Percentiles rank a stretch among this genome's conserved stretches.
Evolutionary conservation across 2,797 vertebrate genomes (phyloP).

Genomic region (Ceryle rudis): DNA sequence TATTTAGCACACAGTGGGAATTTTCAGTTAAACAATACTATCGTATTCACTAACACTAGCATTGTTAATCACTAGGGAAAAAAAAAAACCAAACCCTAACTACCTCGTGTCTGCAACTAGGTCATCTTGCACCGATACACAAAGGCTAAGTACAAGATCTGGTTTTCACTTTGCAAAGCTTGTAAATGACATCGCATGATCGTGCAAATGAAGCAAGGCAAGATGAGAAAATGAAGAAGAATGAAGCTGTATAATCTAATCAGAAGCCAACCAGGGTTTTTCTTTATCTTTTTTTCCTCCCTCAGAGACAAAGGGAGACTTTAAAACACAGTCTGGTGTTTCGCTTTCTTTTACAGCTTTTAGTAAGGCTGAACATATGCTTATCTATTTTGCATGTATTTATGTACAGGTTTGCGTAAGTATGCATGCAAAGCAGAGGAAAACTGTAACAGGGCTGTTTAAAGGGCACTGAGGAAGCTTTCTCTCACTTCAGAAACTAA

Average conservation of each 20-base stretch:
- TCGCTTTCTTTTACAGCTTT: background rate
- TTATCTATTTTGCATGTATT: background rate
- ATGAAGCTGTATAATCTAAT: constrained; percentile 74
- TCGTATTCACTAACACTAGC: background rate
- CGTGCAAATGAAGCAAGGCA: constrained; percentile 79
- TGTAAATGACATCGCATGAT: constrained; percentile 78
- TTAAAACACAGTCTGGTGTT: background rate
- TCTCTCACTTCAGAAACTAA: constrained; percentile 55
- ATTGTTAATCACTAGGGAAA: background rate
- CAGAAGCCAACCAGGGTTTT: constrained; percentile 46
- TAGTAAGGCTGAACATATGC: background rate
- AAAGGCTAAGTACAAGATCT: constrained; percentile 65
- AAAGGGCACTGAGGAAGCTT: constrained; percentile 4
- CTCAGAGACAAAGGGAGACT: constrained; percentile 37
- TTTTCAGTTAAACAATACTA: constrained; percentile 27
- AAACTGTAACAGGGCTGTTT: background rate
- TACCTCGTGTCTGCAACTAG: constrained; percentile 66
- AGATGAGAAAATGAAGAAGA: constrained; percentile 80
- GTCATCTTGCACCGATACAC: constrained; percentile 72
- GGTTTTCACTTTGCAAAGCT: constrained; percentile 71
- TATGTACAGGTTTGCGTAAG: background rate
- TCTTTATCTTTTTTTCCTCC: background rate
- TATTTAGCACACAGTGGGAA: background rate
- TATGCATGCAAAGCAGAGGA: background rate
- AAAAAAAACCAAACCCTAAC: background rate